Evolutionary conservation across 2,113 vertebrate genomes (phyloP).

Genomic region (Gorsachius goisagi): DNA sequence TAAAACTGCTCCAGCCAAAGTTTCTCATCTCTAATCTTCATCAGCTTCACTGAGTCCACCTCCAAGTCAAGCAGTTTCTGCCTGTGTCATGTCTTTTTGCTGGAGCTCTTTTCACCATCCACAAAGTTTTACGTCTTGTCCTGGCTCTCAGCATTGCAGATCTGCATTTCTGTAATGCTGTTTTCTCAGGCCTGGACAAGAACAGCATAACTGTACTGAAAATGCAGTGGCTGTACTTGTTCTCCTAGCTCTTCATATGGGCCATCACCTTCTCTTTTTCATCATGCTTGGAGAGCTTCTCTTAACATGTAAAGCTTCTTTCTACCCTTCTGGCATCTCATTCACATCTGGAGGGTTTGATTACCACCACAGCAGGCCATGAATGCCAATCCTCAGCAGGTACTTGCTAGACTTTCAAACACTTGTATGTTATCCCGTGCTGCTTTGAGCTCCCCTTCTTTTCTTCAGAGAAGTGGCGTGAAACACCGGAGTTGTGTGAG

Average conservation of each 20-base stretch:
- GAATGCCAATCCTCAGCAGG: not conserved
- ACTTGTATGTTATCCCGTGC: rapidly evolving
- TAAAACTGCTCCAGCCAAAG: not conserved
- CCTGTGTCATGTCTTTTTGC: not conserved
- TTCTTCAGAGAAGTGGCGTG: not conserved
- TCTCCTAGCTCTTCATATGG: not conserved
- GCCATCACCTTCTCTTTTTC: not conserved
- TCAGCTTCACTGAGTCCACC: not conserved
- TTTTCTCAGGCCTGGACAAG: not conserved
- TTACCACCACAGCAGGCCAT: not conserved
- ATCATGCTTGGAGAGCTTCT: not conserved
- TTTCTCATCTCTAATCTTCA: not conserved
- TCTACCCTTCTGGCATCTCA: not conserved
- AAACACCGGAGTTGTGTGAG: not conserved
- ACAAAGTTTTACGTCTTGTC: not conserved
- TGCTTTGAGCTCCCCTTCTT: not conserved
- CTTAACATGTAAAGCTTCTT: not conserved
- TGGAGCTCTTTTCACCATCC: not conserved
- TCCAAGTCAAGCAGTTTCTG: not conserved
- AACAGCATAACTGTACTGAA: not conserved
- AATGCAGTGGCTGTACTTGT: not conserved
- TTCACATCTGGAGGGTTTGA: not conserved
- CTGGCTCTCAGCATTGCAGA: not conserved
- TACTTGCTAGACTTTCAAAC: not conserved
- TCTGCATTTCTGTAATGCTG: not conserved